Conservation (phyloP, 1,140 invertebrate genomes). For the Caenorhabditis latens region DNA sequence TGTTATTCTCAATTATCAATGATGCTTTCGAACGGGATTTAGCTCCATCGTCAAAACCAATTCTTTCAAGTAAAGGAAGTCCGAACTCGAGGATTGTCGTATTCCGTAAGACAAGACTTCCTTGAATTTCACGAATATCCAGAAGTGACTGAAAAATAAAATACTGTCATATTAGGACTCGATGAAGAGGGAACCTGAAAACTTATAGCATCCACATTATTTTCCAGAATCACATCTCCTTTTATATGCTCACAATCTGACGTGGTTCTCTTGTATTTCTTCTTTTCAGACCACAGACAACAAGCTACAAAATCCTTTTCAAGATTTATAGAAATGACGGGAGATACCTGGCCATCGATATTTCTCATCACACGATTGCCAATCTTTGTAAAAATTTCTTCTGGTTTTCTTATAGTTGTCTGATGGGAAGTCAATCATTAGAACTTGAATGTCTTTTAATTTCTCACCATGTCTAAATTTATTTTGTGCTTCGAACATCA, state of each 20-base stretch:
- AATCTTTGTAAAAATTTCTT: background rate
- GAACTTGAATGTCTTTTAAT: background rate
- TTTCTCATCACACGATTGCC: constrained; percentile 12
- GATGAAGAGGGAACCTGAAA: constrained; percentile 1
- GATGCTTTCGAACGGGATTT: background rate
- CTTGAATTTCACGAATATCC: constrained; percentile 3
- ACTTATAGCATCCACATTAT: background rate
- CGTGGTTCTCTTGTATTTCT: background rate
- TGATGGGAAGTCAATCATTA: background rate
- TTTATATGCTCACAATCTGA: constrained; percentile 3
- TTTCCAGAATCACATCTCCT: constrained; percentile 49
- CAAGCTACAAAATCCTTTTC: background rate
- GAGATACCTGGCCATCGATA: constrained; percentile 13
- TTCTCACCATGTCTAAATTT: background rate
- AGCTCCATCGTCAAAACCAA: background rate
- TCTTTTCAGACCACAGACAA: constrained; percentile 47
- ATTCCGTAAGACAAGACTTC: constrained; percentile 17
- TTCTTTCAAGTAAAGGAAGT: background rate
- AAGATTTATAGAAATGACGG: background rate
- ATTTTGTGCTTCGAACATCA: constrained; percentile 33
- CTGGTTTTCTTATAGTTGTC: background rate
- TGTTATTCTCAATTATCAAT: constrained; percentile 5
- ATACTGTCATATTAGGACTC: background rate
- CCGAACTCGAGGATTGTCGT: constrained; percentile 16
- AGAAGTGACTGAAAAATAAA: background rate